These are phyloP conservation scores for Ariopsis seemanni DNA, from an alignment of 2,113 vertebrate genomes.

Conservation along the genomic window DNA sequence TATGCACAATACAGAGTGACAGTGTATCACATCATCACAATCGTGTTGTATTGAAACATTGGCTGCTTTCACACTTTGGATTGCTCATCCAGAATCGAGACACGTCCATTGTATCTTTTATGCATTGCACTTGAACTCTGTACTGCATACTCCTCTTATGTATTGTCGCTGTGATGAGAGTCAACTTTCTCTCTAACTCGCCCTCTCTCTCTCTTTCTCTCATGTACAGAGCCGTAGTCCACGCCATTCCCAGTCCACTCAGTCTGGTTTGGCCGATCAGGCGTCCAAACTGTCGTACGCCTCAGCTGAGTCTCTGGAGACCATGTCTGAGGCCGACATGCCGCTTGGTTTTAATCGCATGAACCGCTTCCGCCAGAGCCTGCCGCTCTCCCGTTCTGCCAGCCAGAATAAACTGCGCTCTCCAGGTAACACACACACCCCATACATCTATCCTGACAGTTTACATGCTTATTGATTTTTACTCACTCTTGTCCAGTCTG, in stretches of 20 bases:
- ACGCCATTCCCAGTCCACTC: slow-evolving; percentile 90
- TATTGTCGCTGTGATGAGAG: not conserved
- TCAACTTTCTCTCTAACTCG: slow-evolving; percentile 47
- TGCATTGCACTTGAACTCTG: not conserved
- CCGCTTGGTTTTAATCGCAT: slow-evolving; percentile 96
- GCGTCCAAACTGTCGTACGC: slow-evolving; percentile 95
- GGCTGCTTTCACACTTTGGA: not conserved
- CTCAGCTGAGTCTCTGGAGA: slow-evolving; percentile 95
- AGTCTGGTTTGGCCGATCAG: slow-evolving; percentile 95
- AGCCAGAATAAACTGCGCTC: slow-evolving; percentile 97
- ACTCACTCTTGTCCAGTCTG: not conserved
- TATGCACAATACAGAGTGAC: not conserved
- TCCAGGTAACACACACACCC: slow-evolving; percentile 77
- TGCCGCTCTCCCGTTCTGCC: slow-evolving; percentile 92
- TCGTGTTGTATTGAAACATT: not conserved
- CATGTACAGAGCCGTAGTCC: slow-evolving; percentile 87
- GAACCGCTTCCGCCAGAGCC: slow-evolving; percentile 96
- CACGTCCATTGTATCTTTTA: not conserved
- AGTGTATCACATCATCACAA: not conserved
- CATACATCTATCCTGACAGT: slow-evolving; percentile 10
- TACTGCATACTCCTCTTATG: not conserved
- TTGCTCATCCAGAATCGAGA: slow-evolving; percentile 19
- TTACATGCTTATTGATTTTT: slow-evolving; percentile 24
- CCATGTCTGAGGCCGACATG: slow-evolving; percentile 97
- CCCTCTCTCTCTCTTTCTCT: not conserved